Base-by-base conservation (phyloP, 2,797 vertebrate species). In the Hoplostethus mediterraneus region DNA sequence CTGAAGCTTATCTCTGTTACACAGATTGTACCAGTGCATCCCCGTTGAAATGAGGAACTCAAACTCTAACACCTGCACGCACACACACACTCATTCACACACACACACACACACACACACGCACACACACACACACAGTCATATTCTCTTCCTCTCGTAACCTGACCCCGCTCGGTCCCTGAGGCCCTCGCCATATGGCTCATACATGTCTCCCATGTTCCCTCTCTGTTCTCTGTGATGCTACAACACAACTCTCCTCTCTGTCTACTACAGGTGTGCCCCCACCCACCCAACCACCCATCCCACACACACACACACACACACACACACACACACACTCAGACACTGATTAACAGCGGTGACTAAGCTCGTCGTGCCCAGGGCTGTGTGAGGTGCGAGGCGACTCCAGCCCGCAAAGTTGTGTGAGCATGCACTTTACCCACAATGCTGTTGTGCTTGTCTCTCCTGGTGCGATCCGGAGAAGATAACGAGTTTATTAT, bases 181-280 rank as follows among this genome's bases (percentile, higher is more conserved):
- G 47, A 21, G 70, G 25, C 61, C 62, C 75, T 57, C 70, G 56
- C 67, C 80, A 70, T 80, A 79, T 82, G 78, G 65, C 42, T 62
- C 63, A 79, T 73, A 67, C 72, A 70, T 71, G 60, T 38, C 57
- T 63, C 54, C 52, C 6, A 1, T 54, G n/a, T 28, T n/a, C 1
- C 16, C 17, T 8, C 63, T 30, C 25, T 60, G 47, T n/a, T 52
- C 6, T 33, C 38, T 25, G 14, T 42, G 25, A 16, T 28, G 17
- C 48, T 11, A 13, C 38, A 6, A 21, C 21, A 21, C 21, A 21
- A 21, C 21, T 54, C 30, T 30, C 52, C 30, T 54, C 52, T 54
- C 25, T 11, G 12, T 54, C 52, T 49, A 17, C 16, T 21, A 11
- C 25, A 28, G 25, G 52, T 54, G 52, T 54, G 52, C 14, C 10